phyloP scores from a whole-genome alignment of 2,888 invertebrate genomes.

The Synergus laeviventris region DNA sequence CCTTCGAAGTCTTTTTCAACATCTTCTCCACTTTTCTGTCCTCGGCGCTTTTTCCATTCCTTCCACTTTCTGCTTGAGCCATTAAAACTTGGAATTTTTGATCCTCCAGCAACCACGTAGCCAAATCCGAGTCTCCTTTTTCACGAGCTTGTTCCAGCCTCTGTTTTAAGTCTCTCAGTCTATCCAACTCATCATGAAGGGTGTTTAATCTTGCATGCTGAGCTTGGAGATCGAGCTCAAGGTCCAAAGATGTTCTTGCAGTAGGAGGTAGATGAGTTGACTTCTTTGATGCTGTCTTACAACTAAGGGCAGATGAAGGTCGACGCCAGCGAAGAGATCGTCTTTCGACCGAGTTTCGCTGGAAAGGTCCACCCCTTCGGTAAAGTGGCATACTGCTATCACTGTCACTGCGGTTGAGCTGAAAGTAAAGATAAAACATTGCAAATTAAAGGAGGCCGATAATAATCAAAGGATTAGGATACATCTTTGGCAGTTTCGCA shows the following conservation, averaged over 20 bases:
- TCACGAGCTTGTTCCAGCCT: constrained; percentile 90
- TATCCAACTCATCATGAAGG: constrained; percentile 88
- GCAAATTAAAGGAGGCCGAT: neutral
- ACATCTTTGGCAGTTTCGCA: neutral
- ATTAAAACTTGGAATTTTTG: constrained; percentile 88
- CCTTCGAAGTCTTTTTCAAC: constrained; percentile 91
- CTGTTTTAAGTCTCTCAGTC: constrained; percentile 88
- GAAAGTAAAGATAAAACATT: constrained; percentile 60
- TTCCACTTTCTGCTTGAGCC: constrained; percentile 78
- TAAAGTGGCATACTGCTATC: constrained; percentile 97
- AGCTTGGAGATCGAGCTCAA: constrained; percentile 94
- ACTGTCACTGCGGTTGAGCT: constrained; percentile 96
- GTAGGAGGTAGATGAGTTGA: constrained; percentile 79
- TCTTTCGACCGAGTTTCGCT: constrained; percentile 92
- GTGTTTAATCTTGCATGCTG: constrained; percentile 91
- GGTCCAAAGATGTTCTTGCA: constrained; percentile 91
- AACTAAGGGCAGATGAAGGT: constrained; percentile 77
- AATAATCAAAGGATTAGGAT: too few relatives aligned
- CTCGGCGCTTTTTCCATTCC: constrained; percentile 79
- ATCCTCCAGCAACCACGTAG: constrained; percentile 92
- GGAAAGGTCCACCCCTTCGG: constrained; percentile 88
- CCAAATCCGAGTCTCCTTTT: constrained; percentile 88
- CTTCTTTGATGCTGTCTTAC: constrained; percentile 75
- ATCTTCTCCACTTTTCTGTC: constrained; percentile 87
- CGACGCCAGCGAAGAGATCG: constrained; percentile 90